These are phyloP conservation scores for Benitochromis conjunctus DNA, from an alignment of 2,113 vertebrate species.

Conservation along the genomic window DNA sequence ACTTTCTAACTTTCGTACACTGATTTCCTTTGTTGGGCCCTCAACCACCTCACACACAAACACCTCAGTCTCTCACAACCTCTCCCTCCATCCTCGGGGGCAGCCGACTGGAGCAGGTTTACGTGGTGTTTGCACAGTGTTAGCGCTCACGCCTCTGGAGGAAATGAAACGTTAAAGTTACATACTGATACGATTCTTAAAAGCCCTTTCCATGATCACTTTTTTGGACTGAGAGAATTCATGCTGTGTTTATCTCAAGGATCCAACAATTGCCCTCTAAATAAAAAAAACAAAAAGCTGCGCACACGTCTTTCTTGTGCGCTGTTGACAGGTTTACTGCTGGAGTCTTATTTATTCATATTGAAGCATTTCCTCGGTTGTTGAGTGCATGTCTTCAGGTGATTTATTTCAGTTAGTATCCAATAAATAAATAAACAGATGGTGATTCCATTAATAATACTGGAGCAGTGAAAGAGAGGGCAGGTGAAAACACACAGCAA, in stretches of 20 bases:
- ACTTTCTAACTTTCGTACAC: not conserved
- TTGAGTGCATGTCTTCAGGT: not conserved
- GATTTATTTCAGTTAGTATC: not conserved
- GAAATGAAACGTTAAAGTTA: conserved; percentile 66
- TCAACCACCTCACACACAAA: not conserved
- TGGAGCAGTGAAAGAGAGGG: not conserved
- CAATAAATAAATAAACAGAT: not conserved
- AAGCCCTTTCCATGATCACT: conserved; percentile 1
- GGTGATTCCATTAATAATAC: not conserved
- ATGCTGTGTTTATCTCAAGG: not conserved
- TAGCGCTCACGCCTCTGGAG: conserved; percentile 31
- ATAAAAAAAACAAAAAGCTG: not conserved
- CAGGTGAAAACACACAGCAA: not conserved
- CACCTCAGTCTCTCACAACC: not conserved
- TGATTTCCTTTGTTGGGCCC: not conserved
- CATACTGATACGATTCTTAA: conserved; percentile 12
- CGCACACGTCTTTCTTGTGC: not conserved
- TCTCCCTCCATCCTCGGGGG: conserved; percentile 8
- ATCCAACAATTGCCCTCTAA: not conserved
- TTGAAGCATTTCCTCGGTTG: not conserved
- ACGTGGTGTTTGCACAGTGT: conserved; percentile 48
- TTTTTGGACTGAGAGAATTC: not conserved
- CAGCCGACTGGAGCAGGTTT: conserved; percentile 42
- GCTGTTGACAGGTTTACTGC: not conserved
- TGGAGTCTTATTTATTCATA: not conserved